Evolutionary conservation across 2,888 invertebrate species (phyloP).

Genomic region (Apodemia duryi): DNA sequence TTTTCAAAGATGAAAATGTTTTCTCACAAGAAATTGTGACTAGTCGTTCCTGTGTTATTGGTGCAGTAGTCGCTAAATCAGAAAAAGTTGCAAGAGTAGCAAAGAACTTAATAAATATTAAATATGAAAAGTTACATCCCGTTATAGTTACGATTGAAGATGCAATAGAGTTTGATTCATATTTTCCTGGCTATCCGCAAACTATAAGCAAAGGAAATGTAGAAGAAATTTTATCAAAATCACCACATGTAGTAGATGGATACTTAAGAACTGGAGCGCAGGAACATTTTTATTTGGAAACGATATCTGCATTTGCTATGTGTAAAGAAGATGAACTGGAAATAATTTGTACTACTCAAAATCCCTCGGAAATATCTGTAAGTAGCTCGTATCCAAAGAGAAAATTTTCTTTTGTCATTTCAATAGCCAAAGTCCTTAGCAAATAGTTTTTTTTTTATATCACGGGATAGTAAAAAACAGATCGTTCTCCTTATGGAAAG

Average conservation of each 20-base stretch:
- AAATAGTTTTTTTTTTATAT: too few species aligned
- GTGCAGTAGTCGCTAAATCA: conserved; percentile 87
- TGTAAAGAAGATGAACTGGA: conserved; percentile 91
- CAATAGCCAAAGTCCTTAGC: too few species aligned
- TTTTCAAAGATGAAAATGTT: conserved; percentile 90
- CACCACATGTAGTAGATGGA: conserved; percentile 84
- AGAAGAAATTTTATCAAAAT: conserved; percentile 80
- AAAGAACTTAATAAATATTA: conserved; percentile 85
- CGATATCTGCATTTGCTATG: conserved; percentile 82
- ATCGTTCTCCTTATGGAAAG: too few species aligned
- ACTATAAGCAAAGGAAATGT: conserved; percentile 82
- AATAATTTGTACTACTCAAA: conserved; percentile 88
- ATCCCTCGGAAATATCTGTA: conserved; percentile 85
- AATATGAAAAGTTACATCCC: conserved; percentile 88
- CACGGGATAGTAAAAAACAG: too few species aligned
- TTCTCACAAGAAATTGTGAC: conserved; percentile 87
- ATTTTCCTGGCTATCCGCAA: conserved; percentile 76
- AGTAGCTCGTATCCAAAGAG: conserved; percentile 32
- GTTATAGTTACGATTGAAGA: conserved; percentile 93
- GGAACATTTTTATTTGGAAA: conserved; percentile 95
- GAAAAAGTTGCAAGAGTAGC: conserved; percentile 89
- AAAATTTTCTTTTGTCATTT: too few species aligned
- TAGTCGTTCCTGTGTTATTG: conserved; percentile 89
- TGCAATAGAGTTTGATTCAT: conserved; percentile 86
- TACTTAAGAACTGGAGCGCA: conserved; percentile 87